Evolutionary conservation across 64 coral and sea anemone species (phyloP).

Genomic region (Montipora cactus): DNA sequence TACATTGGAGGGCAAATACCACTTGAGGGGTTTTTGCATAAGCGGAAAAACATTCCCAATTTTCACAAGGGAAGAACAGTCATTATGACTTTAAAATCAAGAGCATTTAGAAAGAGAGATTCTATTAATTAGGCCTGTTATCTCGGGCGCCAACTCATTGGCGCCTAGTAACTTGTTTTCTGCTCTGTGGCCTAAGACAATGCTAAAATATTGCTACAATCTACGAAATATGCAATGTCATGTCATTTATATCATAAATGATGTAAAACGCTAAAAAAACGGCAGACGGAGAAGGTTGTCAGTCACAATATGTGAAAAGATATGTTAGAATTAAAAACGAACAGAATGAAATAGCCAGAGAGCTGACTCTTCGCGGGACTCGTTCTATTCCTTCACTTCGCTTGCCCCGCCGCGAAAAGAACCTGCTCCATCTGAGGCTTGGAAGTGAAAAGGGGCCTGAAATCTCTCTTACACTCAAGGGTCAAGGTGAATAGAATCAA

Average conservation of each 20-base stretch:
- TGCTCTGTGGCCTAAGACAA: background rate
- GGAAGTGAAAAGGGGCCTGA: no score
- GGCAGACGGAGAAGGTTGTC: background rate
- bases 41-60: background rate
- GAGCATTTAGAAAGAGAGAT: background rate
- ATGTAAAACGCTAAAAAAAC: background rate
- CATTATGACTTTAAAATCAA: background rate
- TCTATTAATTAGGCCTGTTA: conserved; percentile 23
- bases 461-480: no score
- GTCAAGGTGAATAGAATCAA: no score
- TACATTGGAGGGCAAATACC: background rate
- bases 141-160: background rate
- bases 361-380: no score
- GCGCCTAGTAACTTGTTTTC: conserved; percentile 1
- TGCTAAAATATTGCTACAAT: background rate
- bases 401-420: no score
- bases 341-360: no score
- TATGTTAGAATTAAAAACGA: no score
- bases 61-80: background rate
- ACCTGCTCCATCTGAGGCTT: no score
- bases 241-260: background rate
- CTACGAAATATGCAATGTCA: conserved; percentile 11
- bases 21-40: background rate
- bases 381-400: no score
- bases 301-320: background rate